Conservation (phyloP, 2,113 vertebrate species). For the Varanus komodoensis region DNA sequence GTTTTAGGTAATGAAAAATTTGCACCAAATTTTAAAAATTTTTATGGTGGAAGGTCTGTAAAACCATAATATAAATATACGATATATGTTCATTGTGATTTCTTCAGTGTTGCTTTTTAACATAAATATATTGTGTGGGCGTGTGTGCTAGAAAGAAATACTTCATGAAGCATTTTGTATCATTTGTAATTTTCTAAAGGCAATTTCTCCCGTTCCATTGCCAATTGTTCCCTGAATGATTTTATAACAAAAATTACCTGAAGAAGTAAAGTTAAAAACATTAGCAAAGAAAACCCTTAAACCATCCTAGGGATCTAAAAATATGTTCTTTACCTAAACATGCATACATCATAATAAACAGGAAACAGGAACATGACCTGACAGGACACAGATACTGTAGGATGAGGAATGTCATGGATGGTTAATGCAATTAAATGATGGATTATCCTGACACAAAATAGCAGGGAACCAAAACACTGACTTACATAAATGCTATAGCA, state of each 20-base stretch:
- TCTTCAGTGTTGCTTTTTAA: constrained; percentile 36
- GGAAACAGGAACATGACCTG: background rate
- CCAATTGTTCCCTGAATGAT: constrained; percentile 31
- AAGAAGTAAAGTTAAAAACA: constrained; percentile 56
- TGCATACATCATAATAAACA: background rate
- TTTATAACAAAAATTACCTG: constrained; percentile 30
- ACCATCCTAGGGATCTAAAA: constrained; percentile 28
- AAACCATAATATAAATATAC: constrained; percentile 59
- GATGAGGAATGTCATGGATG: constrained; percentile 9
- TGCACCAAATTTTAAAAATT: constrained; percentile 49
- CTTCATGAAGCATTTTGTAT: constrained; percentile 47
- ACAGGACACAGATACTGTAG: background rate
- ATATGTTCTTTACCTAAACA: background rate
- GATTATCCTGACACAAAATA: constrained; percentile 21
- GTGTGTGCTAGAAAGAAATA: constrained; percentile 40
- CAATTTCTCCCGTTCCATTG: constrained; percentile 51
- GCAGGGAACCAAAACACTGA: background rate
- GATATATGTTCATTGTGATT: constrained; percentile 56
- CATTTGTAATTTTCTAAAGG: constrained; percentile 54
- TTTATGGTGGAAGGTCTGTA: constrained; percentile 48
- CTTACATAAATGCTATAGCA: constrained; percentile 20
- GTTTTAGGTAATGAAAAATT: constrained; percentile 65
- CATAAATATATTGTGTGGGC: constrained; percentile 34
- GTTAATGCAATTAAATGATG: background rate
- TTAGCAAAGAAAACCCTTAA: background rate